Conservation (phyloP, 2,113 vertebrate species). For the Xiphophorus couchianus region DNA sequence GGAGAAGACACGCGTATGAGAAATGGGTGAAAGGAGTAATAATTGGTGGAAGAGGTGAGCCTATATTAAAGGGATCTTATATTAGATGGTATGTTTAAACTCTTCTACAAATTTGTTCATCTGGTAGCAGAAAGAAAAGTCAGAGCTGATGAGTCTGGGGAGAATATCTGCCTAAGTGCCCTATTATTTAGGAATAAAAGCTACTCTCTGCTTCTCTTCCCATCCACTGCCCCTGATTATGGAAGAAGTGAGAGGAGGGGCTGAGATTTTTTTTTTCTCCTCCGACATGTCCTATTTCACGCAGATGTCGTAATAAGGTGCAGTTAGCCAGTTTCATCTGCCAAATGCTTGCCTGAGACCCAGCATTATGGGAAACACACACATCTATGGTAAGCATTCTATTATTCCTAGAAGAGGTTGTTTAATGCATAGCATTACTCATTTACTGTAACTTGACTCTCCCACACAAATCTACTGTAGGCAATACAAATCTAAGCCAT, state of each 20-base stretch:
- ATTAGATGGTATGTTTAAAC: constrained; percentile 73
- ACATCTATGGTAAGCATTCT: not conserved
- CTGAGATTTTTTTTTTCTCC: constrained; percentile 16
- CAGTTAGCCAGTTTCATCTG: constrained; percentile 52
- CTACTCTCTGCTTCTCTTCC: constrained; percentile 59
- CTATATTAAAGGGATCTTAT: constrained; percentile 65
- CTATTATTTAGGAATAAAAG: constrained; percentile 79
- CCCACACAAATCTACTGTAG: constrained; percentile 6
- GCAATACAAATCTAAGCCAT: constrained; percentile 6
- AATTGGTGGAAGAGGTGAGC: constrained; percentile 48
- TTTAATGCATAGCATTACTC: constrained; percentile 7
- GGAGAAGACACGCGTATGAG: constrained; percentile 5
- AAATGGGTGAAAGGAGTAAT: constrained; percentile 47
- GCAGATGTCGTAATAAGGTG: constrained; percentile 60
- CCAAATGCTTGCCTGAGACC: not conserved
- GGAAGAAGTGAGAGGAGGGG: constrained; percentile 58
- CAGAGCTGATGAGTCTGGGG: constrained; percentile 70
- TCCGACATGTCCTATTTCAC: constrained; percentile 65
- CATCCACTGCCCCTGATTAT: constrained; percentile 67
- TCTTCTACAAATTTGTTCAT: constrained; percentile 71
- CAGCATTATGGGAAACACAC: not conserved
- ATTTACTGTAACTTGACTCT: constrained; percentile 5
- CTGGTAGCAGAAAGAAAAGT: constrained; percentile 64
- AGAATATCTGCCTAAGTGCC: constrained; percentile 76
- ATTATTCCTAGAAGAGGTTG: constrained; percentile 1